Percentiles rank a stretch among this genome's conserved stretches.
Evolutionary conservation across 2,113 vertebrate species (phyloP).

Genomic region (Hemibagrus wyckioides): DNA sequence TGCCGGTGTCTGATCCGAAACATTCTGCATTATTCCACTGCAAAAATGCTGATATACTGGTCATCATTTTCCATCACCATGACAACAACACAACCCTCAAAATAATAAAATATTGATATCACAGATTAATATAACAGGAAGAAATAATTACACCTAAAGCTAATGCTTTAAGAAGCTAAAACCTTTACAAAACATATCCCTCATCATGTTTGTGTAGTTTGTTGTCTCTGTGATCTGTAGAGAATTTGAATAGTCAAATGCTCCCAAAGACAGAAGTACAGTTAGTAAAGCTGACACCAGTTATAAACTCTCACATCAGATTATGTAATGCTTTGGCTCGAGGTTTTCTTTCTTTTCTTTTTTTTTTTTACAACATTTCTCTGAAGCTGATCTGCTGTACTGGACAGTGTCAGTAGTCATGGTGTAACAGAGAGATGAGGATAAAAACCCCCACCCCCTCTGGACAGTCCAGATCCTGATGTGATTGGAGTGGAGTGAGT

Average conservation of each 20-base stretch:
- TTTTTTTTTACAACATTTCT: not conserved
- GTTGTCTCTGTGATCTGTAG: not conserved
- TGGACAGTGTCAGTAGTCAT: not conserved
- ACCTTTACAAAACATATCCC: not conserved
- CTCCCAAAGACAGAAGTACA: not conserved
- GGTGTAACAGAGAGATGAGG: not conserved
- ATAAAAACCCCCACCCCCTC: not conserved
- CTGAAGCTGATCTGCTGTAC: not conserved
- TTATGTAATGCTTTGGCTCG: not conserved
- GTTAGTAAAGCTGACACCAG: not conserved
- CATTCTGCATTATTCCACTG: not conserved
- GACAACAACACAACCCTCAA: not conserved
- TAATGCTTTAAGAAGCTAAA: not conserved
- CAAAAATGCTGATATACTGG: not conserved
- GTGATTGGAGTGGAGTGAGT: slow-evolving; percentile 15
- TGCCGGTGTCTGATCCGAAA: not conserved
- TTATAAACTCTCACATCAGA: not conserved
- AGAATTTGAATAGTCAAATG: not conserved
- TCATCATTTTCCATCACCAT: not conserved
- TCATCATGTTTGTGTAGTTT: not conserved
- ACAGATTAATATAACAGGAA: not conserved
- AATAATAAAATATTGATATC: not conserved
- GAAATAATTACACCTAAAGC: not conserved
- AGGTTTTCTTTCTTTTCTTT: no score
- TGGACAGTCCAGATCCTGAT: slow-evolving; percentile 30